Evolutionary conservation across 2,797 vertebrate genomes (phyloP), one percentile per base, ranked within the genome.

Genomic region (Moxostoma hubbsi): DNA sequence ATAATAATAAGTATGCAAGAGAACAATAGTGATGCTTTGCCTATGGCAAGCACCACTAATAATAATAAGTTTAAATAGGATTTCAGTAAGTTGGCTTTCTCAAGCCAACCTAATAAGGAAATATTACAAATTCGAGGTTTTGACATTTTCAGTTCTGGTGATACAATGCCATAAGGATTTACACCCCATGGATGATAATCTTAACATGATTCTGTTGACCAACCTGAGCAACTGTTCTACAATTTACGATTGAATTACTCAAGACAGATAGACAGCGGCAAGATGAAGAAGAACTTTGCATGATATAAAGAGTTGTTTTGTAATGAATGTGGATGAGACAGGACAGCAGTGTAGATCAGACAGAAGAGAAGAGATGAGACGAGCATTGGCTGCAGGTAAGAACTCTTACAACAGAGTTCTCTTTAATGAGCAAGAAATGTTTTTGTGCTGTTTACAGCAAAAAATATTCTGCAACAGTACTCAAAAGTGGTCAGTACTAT

Each of bases 351-450:
- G 36, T 36, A 36, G 36, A 36, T 36, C 36, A 36, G n/a, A 65
- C 67, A 77, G n/a, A 36, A 66, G 74, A 36, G 36, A 76, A 54
- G 45, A 49, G 49, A 65, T 54, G 73, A 58, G 54, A 36, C 8
- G 0, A 66, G 43, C 50, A 36, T 36, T 36, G 36, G 45, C 16
- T 45, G 64, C 51, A 45, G 65, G 65, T 69, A 24, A 77, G 75
- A 11, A 68, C 18, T 10, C 12, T 18, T 51, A 36, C 36, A 36
- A 4, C 36, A 4, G 36, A 36, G 36, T 36, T 36, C 36, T 36
- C 36, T 36, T 36, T 36, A 36, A 36, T 36, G 36, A 36, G 36
- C 36, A 36, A 36, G 36, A 36, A 36, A 36, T 5, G 36, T 36
- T 36, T 36, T 36, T 36, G 36, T 36, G 36, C 36, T 36, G 4